Percentiles rank a stretch among this genome's conserved stretches.
Conservation (phyloP, 2,888 invertebrate genomes). For the Allygus modestus region DNA sequence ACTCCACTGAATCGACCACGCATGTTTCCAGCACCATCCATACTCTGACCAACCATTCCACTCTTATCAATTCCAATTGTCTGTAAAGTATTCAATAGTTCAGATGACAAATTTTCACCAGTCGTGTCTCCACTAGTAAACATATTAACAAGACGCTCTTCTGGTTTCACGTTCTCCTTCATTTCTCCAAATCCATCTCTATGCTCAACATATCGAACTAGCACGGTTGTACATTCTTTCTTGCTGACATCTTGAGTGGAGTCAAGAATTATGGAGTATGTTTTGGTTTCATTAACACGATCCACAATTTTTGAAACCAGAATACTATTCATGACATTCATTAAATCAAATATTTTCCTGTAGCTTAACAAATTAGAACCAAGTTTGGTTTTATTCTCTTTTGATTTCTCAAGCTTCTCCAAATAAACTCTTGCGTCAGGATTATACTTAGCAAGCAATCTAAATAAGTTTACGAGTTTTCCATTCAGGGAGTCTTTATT, state of each 20-base stretch:
- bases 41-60: slow-evolving; percentile 47
- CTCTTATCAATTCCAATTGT: neutral
- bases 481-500: neutral
- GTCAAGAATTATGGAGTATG: slow-evolving; percentile 34
- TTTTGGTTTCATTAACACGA: slow-evolving; percentile 10
- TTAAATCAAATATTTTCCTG: slow-evolving; percentile 17
- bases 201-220: slow-evolving; percentile 49
- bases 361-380: slow-evolving; percentile 34
- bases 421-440: slow-evolving; percentile 43
- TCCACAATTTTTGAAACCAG: slow-evolving; percentile 41
- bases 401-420: slow-evolving; percentile 6
- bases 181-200: neutral
- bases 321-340: slow-evolving; percentile 19
- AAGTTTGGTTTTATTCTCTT: neutral
- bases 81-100: slow-evolving; percentile 1
- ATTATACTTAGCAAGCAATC: slow-evolving; percentile 16
- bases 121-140: slow-evolving; percentile 50
- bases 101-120: neutral
- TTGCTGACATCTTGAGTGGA: slow-evolving; percentile 56
- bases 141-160: slow-evolving; percentile 28
- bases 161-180: slow-evolving; percentile 43
- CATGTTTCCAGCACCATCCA: slow-evolving; percentile 60
- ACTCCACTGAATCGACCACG: neutral
- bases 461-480: slow-evolving; percentile 25
- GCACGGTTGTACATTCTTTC: slow-evolving; percentile 43